Evolutionary conservation across 2,113 vertebrate species (phyloP), one percentile per base, ranked within the genome.

Genomic region (Noturus placidus): DNA sequence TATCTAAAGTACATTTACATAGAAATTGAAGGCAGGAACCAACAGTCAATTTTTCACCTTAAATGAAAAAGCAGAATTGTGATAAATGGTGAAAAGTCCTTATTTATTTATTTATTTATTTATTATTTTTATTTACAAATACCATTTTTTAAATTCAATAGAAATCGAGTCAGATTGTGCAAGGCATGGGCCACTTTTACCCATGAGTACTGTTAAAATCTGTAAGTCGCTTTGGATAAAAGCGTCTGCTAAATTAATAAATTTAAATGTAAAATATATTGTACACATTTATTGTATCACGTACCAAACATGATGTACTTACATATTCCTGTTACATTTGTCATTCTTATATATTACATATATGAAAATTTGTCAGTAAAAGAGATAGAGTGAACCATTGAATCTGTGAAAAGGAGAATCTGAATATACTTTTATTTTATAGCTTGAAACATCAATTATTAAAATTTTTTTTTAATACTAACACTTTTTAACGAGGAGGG

Each of bases 1-100:
- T 82, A 89, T 74, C 79, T 67, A 17, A 70, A 88, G n/a, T 54
- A 30, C 46, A 86, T 83, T 88, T 83, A 74, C 72, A 88, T 70
- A 86, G 61, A 86, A 86, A 90, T 88, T n/a, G 69, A 46, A n/a
- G 33, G 67, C 59, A 88, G 72, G 30, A 80, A 80, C 57, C 65
- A 69, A 87, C 82, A 70, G 70, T 87, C 11, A 20, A 35, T 79
- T 87, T 86, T 52, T 85, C 59, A 77, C 59, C 38, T 87, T 46
- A 42, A 76, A 54, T 57, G 70, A 88, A 50, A 82, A 63, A 86
- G 76, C 72, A 63, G 33, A 76, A 82, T 4, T 81, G n/a, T 81
- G 20, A 35, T 80, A 56, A 80, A 52, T 6, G 42, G 7, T n/a
- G 30, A 76, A 74, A 22, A 20, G 11, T 59, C 20, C 6, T 4